A percentile compares a stretch with the other conserved stretches of the same genome.
phyloP scores from a whole-genome alignment of 1,140 invertebrate genomes.

The Hylaeus anthracinus region DNA sequence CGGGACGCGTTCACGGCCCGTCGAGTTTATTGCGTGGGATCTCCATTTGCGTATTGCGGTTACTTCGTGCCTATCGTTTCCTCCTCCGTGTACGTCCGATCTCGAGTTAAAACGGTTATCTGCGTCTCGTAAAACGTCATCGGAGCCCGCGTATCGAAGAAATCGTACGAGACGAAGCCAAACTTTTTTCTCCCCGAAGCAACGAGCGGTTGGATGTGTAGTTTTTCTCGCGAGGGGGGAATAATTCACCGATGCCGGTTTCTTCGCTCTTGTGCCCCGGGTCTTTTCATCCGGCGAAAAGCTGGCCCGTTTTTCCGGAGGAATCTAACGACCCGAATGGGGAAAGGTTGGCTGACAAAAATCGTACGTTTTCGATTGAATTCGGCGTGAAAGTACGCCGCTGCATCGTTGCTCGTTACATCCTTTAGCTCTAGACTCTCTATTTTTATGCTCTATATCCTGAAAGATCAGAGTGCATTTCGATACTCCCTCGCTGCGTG shows the following conservation, averaged over 20 bases:
- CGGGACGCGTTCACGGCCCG: slow-evolving; percentile 37
- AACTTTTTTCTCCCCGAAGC: neutral
- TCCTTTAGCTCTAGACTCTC: slow-evolving; percentile 50
- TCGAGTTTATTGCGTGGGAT: slow-evolving; percentile 61
- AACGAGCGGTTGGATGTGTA: slow-evolving; percentile 7
- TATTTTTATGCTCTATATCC: slow-evolving; percentile 64
- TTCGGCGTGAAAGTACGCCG: slow-evolving; percentile 39
- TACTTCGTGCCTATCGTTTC: neutral
- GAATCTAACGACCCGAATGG: neutral
- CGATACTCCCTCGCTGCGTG: neutral
- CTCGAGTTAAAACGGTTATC: neutral
- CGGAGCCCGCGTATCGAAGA: neutral
- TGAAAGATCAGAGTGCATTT: slow-evolving; percentile 22
- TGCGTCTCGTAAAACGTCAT: neutral
- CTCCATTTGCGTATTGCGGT: slow-evolving; percentile 47
- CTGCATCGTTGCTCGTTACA: slow-evolving; percentile 29
- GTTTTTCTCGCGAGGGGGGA: slow-evolving; percentile 26
- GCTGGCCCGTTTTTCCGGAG: neutral
- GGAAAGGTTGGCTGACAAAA: neutral
- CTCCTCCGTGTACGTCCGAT: neutral
- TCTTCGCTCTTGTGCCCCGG: neutral
- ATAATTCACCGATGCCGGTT: slow-evolving; percentile 55
- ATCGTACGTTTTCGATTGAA: slow-evolving; percentile 17
- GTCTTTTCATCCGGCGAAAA: neutral
- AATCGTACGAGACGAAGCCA: neutral